Base-by-base conservation (phyloP, 2,797 vertebrate genomes). In the Gambelia wislizenii region DNA sequence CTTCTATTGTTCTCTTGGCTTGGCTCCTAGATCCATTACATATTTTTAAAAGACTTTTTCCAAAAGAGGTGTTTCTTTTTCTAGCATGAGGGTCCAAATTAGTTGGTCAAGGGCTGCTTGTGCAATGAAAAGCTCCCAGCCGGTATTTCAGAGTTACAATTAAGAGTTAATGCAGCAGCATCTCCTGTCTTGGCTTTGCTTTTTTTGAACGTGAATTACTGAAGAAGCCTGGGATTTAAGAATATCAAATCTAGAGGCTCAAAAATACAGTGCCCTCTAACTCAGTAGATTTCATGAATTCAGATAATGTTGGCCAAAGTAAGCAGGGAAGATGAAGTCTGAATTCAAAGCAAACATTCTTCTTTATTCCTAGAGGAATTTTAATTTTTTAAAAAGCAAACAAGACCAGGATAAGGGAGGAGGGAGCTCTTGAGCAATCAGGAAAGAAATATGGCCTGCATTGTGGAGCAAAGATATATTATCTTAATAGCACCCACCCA, bases 281-380 rank as follows among this genome's bases (percentile, higher is more conserved):
- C 89, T 91, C 86, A 89, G 88, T 91, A 92, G 94, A 92, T 94
- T 93, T 96, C 91, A 93, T 78, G 93, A 95, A 95, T 78, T 61
- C 47, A 54, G 88, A 9, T 14, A 93, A 56, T 13, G 54, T 89
- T 89, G 91, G 90, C 96, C 95, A 96, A 95, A 77, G 87, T 94
- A 95, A 95, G 93, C 93, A 96, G 76, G 0, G 44, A 95, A 95
- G 92, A 93, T 96, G 91, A 95, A 95, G 91, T 87, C 90, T 92
- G 89, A 91, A 92, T 94, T 96, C 93, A 96, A 95, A 96, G 94
- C 93, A 95, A 96, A 96, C 95, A 95, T 96, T 95, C 94, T 95
- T 92, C 89, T 90, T 92, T 94, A 95, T 96, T 96, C 93, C 94
- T 95, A 90, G 95, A 94, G 92, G 94, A 92, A 94, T 89, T 96